phyloP scores from a whole-genome alignment of 92 coral and sea anemone species.

The Porites cylindrica region DNA sequence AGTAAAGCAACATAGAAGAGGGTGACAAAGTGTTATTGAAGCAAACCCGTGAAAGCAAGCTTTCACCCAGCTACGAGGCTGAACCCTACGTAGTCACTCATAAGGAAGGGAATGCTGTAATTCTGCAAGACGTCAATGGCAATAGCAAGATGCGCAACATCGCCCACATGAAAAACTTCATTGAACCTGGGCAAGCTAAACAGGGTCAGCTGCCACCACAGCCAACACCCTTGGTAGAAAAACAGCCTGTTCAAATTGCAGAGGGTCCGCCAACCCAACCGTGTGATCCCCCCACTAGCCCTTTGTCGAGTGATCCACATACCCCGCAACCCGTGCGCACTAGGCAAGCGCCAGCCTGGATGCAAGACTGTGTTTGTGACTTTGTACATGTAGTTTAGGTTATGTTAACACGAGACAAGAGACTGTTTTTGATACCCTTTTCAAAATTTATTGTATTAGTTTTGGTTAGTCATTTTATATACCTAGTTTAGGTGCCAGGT shows the following conservation, averaged over 20 bases:
- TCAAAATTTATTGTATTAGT: neutral
- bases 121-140: conserved; percentile 59
- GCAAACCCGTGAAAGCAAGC: conserved; percentile 57
- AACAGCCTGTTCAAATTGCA: neutral
- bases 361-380: neutral
- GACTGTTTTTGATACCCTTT: too few relatives aligned
- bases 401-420: too few relatives aligned
- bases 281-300: neutral
- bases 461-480: neutral
- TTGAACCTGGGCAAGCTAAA: neutral
- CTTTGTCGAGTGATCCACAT: too few relatives aligned
- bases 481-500: neutral
- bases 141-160: conserved; percentile 63
- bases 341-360: neutral
- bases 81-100: conserved; percentile 60
- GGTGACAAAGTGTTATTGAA: conserved; percentile 68
- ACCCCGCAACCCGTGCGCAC: neutral
- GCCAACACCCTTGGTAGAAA: neutral
- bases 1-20: conserved; percentile 49
- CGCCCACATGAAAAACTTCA: conserved; percentile 27
- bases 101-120: conserved; percentile 60
- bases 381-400: neutral
- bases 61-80: conserved; percentile 57
- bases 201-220: neutral
- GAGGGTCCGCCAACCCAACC: neutral